Base-by-base conservation (phyloP, 2,113 vertebrate genomes). In the Orientallactaga bullata region DNA sequence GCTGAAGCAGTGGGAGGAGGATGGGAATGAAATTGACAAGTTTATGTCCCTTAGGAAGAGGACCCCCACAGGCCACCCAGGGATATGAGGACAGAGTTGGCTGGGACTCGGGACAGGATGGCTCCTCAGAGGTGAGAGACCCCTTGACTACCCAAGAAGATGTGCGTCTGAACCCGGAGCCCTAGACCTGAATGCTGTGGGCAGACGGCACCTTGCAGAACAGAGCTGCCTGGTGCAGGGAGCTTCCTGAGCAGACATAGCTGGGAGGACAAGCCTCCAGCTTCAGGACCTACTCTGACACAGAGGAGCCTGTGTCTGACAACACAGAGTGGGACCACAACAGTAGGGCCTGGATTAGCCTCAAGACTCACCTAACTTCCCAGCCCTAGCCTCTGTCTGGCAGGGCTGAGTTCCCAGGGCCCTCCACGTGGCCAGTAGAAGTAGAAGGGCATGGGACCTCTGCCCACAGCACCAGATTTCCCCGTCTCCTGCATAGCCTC, bases 1-100 rank as follows among this genome's bases (percentile, higher is more conserved):
- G 6, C 28, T 65, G 51, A 32, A 68, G 32, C 7, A 23, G 42
- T 0, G 1, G 1, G 16, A 39, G n/a, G 17, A 1, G 0, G 0
- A 68, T 1, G 15, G 42, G 30, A 24, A 35, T 11, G 10, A 21
- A 51, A 5, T 26, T 4, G 79, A 28, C n/a, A 35, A 5, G 39
- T 21, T 9, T 28, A 83, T 42, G 28, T 7, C 60, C 42, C 42
- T 17, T 30, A 3, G 39, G 63, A 26, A 26, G 21, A 65, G 55
- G 32, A 1, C 0, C 3, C 32, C 21, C 72, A 35, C 1, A 3
- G 26, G 39, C 18, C 74, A 32, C 24, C 8, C 20, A 12, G 30
- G 26, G 13, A 21, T 28, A 51, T 0, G 4, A n/a, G 74, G 32
- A 13, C 35, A 9, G 82, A 4, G 4, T 10, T 58, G 1, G 13